Base-by-base conservation (phyloP, 2,888 invertebrate species). In the Loripinus fragilis region DNA sequence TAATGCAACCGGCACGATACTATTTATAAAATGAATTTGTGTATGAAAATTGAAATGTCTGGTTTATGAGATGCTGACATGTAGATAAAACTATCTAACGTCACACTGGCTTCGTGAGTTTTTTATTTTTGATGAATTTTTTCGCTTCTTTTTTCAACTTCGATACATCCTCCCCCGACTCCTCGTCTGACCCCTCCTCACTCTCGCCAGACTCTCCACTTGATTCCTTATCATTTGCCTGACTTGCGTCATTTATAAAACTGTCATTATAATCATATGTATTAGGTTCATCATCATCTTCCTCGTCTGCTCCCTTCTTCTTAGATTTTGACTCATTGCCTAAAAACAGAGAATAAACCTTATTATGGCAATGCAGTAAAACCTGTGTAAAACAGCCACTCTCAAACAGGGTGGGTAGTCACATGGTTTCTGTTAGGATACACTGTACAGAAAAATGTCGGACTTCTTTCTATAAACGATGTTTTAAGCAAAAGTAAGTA, bases 181-280 rank as follows among this genome's bases (percentile, higher is more conserved):
- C 85, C 7, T 82, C 83, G 12, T 75, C 86, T 0, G 80, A 77
- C 33, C 83, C 85, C 5, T 81, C 76, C 1, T 79, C 79, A 0
- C 66, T 76, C 17, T 70, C 79, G 28, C 74, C 79, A 1, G 38
- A 38, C 12, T 25, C 41, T 20, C 8, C 23, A 12, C 42, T 42
- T 2, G 20, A 15, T 23, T 68, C 76, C 25, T 78, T 65, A 3
- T 68, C 76, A n/a, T 80, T 68, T 12, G 30, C 67, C 65, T 81
- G 78, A 68, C 75, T 74, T 25, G 74, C 80, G 48, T 90, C 88
- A 67, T 90, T 87, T 45, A 89, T 86, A 83, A 90, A 90, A 79
- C 87, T 88, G 78, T 90, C 90, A 73, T 88, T 85, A 71, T 88
- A 87, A 73, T 90, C 88, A 66, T 88, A 89, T 0, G 90, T 90